Base-by-base conservation (phyloP, 2,113 vertebrate species). In the Puma concolor region DNA sequence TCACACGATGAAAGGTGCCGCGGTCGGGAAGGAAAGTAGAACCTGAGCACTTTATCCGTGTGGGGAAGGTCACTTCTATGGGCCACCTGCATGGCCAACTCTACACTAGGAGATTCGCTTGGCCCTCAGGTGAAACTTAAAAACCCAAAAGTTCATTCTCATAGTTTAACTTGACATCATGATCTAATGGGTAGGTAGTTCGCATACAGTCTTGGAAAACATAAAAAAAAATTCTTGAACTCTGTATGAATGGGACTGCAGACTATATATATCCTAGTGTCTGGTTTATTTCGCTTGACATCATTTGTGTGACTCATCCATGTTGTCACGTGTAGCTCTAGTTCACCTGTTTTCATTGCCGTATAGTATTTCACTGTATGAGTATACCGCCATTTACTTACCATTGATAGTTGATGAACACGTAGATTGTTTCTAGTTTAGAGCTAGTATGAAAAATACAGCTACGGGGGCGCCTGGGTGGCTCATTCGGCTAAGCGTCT, bases 141-240 rank as follows among this genome's bases (percentile, higher is more conserved):
- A 95, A 96, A 93, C 4, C n/a, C 36, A 89, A 66, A 91, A 86
- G 50, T 92, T 96, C 92, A 88, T 36, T n/a, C 74, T 89, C 31
- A 29, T 94, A 31, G 8, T 90, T 95, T 67, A 82, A 86, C 19
- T 88, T 93, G 38, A 82, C 44, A 33, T 88, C 79, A 48, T 67
- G 16, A 88, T 77, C 50, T 95, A 86, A 83, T 86, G 48, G 27
- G 23, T 57, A 91, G 33, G 44, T 89, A 52, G 50, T 54, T 94
- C 92, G 82, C 48, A 52, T 60, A 41, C 80, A 31, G 38, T 52
- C 41, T 72, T 84, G n/a, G 29, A 96, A 96, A 94, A 82, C 79
- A 19, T 93, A 95, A 7, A 80, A 81, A 81, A 81, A 57, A 23
- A 1, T 91, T 25, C n/a, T 69, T 87, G 12, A 88, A 44, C 69